Evolutionary conservation across 2,797 vertebrate genomes (phyloP).

Genomic region (Dipus sagitta): DNA sequence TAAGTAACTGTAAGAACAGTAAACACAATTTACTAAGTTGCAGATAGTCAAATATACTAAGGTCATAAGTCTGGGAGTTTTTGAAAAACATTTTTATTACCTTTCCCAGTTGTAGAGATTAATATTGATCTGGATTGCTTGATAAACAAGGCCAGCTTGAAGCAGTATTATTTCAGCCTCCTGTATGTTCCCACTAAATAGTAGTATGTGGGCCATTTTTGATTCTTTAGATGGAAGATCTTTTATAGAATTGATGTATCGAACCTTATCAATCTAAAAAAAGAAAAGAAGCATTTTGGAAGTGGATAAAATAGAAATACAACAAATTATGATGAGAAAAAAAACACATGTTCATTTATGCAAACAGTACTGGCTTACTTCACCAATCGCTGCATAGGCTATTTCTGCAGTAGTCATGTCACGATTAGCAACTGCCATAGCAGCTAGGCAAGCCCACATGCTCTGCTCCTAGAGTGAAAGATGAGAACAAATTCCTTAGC

Average conservation of each 20-base stretch:
- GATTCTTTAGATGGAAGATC: constrained; percentile 97
- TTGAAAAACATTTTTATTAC: constrained; percentile 85
- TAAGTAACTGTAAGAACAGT: constrained; percentile 38
- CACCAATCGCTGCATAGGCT: constrained; percentile 95
- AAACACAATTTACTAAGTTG: constrained; percentile 11
- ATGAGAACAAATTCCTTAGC: background rate
- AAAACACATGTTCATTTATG: background rate
- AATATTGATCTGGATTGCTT: constrained; percentile 96
- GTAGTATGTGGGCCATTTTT: constrained; percentile 93
- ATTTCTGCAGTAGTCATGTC: constrained; percentile 96
- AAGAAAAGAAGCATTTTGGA: background rate
- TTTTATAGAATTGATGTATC: constrained; percentile 96
- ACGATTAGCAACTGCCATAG: constrained; percentile 94
- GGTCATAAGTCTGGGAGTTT: constrained; percentile 31
- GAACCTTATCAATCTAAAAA: constrained; percentile 94
- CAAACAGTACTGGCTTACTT: constrained; percentile 87
- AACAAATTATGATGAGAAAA: background rate
- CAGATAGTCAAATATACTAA: constrained; percentile 34
- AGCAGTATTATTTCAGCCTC: constrained; percentile 95
- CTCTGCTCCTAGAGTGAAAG: constrained; percentile 91
- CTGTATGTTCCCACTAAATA: constrained; percentile 95
- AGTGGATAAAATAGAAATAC: background rate
- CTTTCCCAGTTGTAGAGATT: constrained; percentile 98
- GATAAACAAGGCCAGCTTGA: constrained; percentile 95
- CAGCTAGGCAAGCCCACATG: constrained; percentile 97